These are phyloP conservation scores for Eupithecia tripunctaria DNA, from an alignment of 2,888 invertebrate genomes.

Conservation along the genomic window DNA sequence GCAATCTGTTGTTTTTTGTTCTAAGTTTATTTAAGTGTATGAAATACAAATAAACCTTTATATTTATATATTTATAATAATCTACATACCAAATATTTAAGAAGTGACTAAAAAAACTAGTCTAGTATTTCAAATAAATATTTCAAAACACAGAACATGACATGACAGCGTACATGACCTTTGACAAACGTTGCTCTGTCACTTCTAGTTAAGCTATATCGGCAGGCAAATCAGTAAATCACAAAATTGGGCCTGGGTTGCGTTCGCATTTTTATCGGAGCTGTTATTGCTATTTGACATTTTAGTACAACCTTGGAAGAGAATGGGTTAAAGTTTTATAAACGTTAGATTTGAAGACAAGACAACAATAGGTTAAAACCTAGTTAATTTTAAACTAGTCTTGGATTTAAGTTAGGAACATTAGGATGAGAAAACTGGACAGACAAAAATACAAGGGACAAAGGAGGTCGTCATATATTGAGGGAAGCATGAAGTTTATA, in stretches of 20 bases:
- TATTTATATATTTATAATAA: neutral
- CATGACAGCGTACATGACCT: conserved; percentile 38
- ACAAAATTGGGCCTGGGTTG: conserved; percentile 31
- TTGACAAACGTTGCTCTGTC: conserved; percentile 42
- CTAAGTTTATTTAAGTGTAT: neutral
- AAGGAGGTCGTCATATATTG: neutral
- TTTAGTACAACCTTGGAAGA: conserved; percentile 46
- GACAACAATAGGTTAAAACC: neutral
- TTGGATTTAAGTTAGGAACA: neutral
- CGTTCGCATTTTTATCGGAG: conserved; percentile 37
- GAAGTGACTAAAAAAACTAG: neutral
- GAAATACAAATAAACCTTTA: neutral
- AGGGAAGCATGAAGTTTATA: too few species aligned
- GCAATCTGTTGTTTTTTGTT: neutral
- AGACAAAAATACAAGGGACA: neutral
- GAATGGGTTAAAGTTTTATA: conserved; percentile 23
- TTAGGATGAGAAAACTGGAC: neutral
- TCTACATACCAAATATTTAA: neutral
- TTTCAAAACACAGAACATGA: conserved; percentile 25
- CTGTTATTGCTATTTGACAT: conserved; percentile 47
- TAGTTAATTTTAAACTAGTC: neutral
- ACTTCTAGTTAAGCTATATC: conserved; percentile 42
- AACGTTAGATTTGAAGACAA: neutral
- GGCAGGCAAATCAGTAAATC: conserved; percentile 39
- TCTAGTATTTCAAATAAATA: neutral